Evolutionary conservation across 2,797 vertebrate genomes (phyloP).

Genomic region (Acropternis orthonyx): DNA sequence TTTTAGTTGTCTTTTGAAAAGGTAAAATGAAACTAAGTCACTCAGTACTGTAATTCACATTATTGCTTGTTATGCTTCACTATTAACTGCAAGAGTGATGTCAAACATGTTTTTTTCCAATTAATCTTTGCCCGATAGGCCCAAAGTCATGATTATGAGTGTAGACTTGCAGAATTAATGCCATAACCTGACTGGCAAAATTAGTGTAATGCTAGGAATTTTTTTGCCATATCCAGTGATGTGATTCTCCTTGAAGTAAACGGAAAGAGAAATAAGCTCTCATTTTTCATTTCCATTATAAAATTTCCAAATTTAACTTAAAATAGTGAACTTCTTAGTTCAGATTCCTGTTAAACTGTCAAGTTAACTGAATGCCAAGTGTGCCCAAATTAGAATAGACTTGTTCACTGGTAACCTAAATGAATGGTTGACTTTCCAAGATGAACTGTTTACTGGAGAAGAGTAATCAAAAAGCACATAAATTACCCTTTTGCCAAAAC

Average conservation of each 20-base stretch:
- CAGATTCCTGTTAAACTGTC: slow-evolving; percentile 17
- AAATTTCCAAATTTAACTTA: slow-evolving; percentile 31
- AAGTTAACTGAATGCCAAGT: background rate
- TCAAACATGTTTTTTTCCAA: background rate
- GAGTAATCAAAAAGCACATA: background rate
- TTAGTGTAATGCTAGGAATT: background rate
- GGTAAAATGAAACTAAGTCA: slow-evolving; percentile 53
- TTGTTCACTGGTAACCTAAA: slow-evolving; percentile 13
- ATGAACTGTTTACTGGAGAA: slow-evolving; percentile 1
- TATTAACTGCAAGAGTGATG: slow-evolving; percentile 15
- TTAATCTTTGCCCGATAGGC: background rate
- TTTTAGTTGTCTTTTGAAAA: slow-evolving; percentile 53
- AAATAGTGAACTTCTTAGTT: slow-evolving; percentile 5
- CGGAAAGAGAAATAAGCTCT: background rate
- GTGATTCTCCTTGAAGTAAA: background rate
- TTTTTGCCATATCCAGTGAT: background rate
- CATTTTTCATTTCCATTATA: slow-evolving; percentile 26
- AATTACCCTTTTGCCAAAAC: background rate
- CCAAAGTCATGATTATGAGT: background rate
- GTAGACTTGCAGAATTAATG: background rate
- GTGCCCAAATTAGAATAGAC: slow-evolving; percentile 3
- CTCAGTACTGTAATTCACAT: slow-evolving; percentile 40
- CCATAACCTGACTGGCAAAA: background rate
- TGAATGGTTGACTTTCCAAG: background rate
- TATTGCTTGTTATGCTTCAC: slow-evolving; percentile 38